Evolutionary conservation across 2,797 vertebrate genomes (phyloP).

Genomic region (Hydrolagus colliei): DNA sequence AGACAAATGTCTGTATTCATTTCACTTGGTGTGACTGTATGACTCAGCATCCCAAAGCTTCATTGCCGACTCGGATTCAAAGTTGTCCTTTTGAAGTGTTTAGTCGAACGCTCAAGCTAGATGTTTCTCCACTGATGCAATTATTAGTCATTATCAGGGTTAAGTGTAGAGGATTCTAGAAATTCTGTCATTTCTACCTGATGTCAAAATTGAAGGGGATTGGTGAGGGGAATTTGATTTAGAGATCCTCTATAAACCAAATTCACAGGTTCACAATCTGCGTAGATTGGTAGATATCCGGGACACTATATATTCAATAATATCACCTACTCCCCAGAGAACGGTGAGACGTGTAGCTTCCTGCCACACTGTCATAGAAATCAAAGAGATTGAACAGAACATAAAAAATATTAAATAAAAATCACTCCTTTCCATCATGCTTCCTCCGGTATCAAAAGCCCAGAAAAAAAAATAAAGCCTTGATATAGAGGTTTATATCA

Average conservation of each 20-base stretch:
- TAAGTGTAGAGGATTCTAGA: too few relatives aligned
- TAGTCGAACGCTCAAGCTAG: background rate
- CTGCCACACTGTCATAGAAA: background rate
- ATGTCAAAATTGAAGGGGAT: background rate
- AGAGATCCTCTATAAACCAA: background rate
- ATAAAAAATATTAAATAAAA: background rate
- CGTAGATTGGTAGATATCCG: background rate
- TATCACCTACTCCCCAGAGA: too few relatives aligned
- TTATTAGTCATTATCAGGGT: background rate
- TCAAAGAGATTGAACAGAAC: background rate
- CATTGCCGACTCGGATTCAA: background rate
- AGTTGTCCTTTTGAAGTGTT: background rate
- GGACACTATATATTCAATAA: background rate
- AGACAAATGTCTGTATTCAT: too few relatives aligned
- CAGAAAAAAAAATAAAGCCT: background rate
- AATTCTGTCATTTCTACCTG: too few relatives aligned
- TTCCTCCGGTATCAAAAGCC: background rate
- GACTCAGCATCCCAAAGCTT: background rate
- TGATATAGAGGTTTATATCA: too few relatives aligned
- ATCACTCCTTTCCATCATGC: background rate
- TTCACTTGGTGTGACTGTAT: background rate
- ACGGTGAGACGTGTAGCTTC: background rate
- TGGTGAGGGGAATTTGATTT: background rate
- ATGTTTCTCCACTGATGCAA: background rate
- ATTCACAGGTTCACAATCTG: background rate